Conservation (phyloP, 2,888 invertebrate species). For the Tachystola acroxantha region DNA sequence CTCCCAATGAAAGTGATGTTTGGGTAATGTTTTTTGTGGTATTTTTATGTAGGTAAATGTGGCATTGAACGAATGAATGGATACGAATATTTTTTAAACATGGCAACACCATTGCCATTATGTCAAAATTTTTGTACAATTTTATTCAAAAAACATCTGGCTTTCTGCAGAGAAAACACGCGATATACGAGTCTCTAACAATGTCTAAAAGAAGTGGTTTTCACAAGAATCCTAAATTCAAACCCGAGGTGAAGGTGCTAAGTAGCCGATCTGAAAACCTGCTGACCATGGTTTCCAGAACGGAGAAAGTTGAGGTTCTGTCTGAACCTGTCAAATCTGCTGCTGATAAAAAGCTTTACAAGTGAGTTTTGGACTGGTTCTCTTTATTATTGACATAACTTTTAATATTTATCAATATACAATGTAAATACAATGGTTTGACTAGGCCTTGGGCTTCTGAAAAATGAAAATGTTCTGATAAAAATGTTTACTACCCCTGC, state of each 20-base stretch:
- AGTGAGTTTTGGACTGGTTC: conserved; percentile 59
- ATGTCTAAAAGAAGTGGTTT: conserved; percentile 66
- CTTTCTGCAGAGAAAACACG: conserved; percentile 38
- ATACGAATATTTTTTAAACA: not conserved
- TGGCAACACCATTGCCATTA: conserved; percentile 42
- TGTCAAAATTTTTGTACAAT: conserved; percentile 68
- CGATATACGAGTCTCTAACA: conserved; percentile 30
- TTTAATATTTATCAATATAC: not conserved
- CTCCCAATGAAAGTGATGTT: too few species aligned
- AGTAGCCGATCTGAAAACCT: conserved; percentile 34
- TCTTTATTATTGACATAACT: not conserved
- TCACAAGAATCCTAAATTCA: conserved; percentile 58
- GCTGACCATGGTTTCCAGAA: conserved; percentile 34
- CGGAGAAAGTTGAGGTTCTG: conserved; percentile 66
- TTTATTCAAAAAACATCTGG: conserved; percentile 65
- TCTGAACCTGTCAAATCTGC: conserved; percentile 83
- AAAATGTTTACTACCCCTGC: too few species aligned
- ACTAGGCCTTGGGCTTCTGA: too few species aligned
- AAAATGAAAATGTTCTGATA: too few species aligned
- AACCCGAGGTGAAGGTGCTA: conserved; percentile 53
- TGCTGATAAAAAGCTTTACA: conserved; percentile 88
- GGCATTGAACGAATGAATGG: too few species aligned
- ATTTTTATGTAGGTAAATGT: too few species aligned
- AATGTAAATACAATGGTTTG: too few species aligned
- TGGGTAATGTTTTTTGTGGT: too few species aligned